Base-by-base conservation (phyloP, 2,113 vertebrate species). In the Anser cygnoides region DNA sequence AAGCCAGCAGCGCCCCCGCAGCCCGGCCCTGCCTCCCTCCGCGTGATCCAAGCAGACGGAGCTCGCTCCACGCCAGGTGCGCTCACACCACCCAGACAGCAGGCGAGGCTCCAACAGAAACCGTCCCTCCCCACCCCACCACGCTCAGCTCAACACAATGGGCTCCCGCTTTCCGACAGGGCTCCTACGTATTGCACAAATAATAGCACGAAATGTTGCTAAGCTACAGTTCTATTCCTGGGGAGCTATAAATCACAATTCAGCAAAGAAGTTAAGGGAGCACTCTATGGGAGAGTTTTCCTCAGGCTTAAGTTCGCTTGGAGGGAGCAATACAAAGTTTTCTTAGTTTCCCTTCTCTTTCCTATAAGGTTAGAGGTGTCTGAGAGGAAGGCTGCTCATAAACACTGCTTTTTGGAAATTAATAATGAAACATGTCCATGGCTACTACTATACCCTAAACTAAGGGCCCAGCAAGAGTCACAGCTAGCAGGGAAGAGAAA, bases 191-290 rank as follows among this genome's bases (percentile, higher is more conserved):
- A 17, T 33, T 18, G 29, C 59, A 73, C 5, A 16, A 93, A 76
- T 39, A 92, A 68, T 9, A 33, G 85, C 58, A 85, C 44, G 76
- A 83, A 93, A 85, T 31, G 67, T 65, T 85, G 67, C 82, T 93
- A 83, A 90, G 88, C 62, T 87, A 76, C 78, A n/a, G 71, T 11
- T 62, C 67, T 62, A 50, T 49, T 71, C 57, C 79, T 62, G 25
- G 29, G 46, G 39, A 88, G 29, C 58, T 33, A 35, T 39, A 92
- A 83, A 88, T 80, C 75, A 65, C 85, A 90, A 66, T 31, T 59
- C 4, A 1, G 33, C 59, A 66, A 80, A 80, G 33, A 61, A 31
- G 8, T 43, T 75, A 71, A 39, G 21, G 63, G 31, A 59, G 31
- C 26, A 29, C 25, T 66, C 73, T 6, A 39, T 5, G 55, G 75